phyloP scores from a whole-genome alignment of 2,888 invertebrate genomes.

The Dicyrtoma fusca region DNA sequence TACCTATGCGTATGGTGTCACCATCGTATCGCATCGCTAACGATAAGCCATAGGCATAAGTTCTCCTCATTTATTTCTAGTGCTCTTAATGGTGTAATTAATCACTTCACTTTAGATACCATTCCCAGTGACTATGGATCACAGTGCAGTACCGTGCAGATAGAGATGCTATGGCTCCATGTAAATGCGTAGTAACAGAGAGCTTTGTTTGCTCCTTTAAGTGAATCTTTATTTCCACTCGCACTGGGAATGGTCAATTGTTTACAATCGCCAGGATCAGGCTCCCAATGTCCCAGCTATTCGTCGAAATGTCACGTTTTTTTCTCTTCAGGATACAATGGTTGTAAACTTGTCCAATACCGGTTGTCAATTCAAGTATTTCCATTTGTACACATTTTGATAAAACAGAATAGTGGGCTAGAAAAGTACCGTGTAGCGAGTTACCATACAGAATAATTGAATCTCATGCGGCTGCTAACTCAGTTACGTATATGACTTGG shows the following conservation, averaged over 20 bases:
- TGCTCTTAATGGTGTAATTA: slow-evolving; percentile 49
- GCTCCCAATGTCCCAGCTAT: no score
- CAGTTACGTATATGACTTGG: no score
- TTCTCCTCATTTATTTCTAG: slow-evolving; percentile 18
- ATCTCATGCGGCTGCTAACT: no score
- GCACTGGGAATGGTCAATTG: no score
- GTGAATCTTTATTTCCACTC: not conserved
- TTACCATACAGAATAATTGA: no score
- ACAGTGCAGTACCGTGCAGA: not conserved
- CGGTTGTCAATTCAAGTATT: no score
- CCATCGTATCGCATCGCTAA: not conserved
- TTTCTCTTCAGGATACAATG: no score
- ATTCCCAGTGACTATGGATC: not conserved
- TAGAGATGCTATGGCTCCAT: not conserved
- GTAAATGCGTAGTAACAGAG: not conserved
- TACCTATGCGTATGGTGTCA: not conserved
- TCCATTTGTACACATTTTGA: no score
- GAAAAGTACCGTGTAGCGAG: no score
- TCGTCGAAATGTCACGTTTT: no score
- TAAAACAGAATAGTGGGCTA: no score
- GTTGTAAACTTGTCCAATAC: no score
- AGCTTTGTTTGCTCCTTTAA: not conserved
- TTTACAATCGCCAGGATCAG: not conserved
- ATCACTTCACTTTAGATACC: slow-evolving; percentile 40
- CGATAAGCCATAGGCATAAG: slow-evolving; percentile 21